A percentile compares a stretch with the other conserved stretches of the same genome.
phyloP scores from a whole-genome alignment of 2,113 vertebrate species.

The Vicugna pacos region DNA sequence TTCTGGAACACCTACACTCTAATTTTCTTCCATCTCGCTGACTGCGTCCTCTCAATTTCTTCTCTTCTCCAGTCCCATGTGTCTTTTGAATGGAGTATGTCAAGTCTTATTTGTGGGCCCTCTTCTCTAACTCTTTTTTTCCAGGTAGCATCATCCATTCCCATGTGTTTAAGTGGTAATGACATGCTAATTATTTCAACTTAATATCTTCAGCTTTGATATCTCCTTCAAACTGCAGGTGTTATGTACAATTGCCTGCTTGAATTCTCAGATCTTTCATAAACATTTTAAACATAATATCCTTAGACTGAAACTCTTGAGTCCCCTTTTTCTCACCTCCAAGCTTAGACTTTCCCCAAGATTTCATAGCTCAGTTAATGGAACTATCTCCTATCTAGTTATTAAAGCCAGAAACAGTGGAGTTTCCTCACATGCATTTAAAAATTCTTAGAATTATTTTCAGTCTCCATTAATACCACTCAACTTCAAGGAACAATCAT shows the following conservation, averaged over 20 bases:
- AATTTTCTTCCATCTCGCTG: not conserved
- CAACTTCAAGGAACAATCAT: not conserved
- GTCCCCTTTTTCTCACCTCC: not conserved
- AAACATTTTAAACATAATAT: slow-evolving; percentile 1
- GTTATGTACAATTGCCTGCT: not conserved
- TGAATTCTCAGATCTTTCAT: not conserved
- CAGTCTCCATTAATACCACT: not conserved
- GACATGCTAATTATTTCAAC: not conserved
- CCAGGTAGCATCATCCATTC: not conserved
- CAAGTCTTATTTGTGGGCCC: not conserved
- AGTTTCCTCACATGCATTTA: not conserved
- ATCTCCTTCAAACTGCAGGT: not conserved
- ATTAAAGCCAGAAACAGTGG: not conserved
- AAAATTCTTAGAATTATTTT: not conserved
- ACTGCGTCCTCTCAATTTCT: not conserved
- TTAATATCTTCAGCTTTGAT: not conserved
- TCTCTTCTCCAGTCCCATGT: not conserved
- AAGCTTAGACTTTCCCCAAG: not conserved
- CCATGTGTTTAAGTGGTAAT: not conserved
- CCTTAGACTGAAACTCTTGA: not conserved
- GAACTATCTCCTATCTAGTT: not conserved
- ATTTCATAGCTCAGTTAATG: not conserved
- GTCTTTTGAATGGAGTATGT: not conserved
- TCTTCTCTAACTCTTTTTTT: not conserved
- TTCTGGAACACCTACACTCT: not conserved